Evolutionary conservation across 2,797 vertebrate genomes (phyloP), one percentile per base, ranked within the genome.

Genomic region (Mus spretus): DNA sequence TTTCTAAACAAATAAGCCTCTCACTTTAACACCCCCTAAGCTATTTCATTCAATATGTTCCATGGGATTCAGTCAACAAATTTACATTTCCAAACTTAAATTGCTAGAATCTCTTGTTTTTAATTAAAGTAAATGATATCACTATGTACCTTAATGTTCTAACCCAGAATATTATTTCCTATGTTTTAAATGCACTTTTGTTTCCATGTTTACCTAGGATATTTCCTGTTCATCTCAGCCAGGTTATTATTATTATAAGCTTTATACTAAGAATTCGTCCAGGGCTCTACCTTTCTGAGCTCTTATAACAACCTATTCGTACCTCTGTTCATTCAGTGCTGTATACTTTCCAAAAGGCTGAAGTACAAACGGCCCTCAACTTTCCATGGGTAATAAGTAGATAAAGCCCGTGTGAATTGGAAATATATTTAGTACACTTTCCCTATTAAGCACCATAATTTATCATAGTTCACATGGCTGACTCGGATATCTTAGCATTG

Each of bases 41-140:
- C 74, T 96, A 82, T 50, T 95, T 37, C 28, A 90, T 88, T 95
- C 72, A 79, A 57, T 28, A 82, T 65, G 77, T 53, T 74, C 22
- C 47, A 91, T 81, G 63, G 65, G 40, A 72, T 59, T 72, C 55
- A 77, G 70, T 77, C 77, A 92, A 26, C 72, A 63, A 93, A 93
- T 80, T 77, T 82, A 10, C 47, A 77, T 57, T 50, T 95, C 17
- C 31, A 87, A 61, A 22, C 19, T n/a, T 40, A 89, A 77, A 89
- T 53, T 82, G 4, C 6, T 57, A 84, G 26, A 94, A 89, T 22
- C 44, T 6, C 20, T 85, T 89, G 85, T n/a, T 91, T 94, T 83
- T 53, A 77, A 90, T 90, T 50, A 81, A 22, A 87, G 44, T 75
- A 90, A 96, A 96, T 79, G 8, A 12, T 55, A 12, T 86, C 26